These are phyloP conservation scores for Pterocles orientalis DNA, from an alignment of 2,113 vertebrate genomes.

Conservation along the genomic window DNA sequence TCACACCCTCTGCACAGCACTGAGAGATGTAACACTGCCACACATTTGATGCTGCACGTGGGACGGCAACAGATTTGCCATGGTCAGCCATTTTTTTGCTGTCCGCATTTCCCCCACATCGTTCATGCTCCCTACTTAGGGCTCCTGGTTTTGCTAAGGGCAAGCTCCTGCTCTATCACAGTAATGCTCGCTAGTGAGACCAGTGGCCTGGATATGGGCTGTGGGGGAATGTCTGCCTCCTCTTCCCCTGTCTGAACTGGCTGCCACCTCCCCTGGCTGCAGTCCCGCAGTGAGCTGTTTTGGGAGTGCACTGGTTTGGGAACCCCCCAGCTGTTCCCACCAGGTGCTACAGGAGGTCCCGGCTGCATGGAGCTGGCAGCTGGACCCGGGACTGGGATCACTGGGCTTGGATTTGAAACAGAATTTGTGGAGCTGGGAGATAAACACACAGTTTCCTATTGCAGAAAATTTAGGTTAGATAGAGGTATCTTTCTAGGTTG, in stretches of 20 bases:
- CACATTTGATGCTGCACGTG: accelerated
- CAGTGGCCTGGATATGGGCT: background rate
- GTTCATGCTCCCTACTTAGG: accelerated
- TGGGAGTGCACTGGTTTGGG: background rate
- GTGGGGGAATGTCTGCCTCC: background rate
- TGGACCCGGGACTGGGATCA: background rate
- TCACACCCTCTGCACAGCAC: background rate
- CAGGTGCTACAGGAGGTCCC: background rate
- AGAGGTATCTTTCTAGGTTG: background rate
- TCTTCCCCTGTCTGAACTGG: background rate
- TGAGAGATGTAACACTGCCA: background rate
- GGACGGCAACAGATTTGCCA: background rate
- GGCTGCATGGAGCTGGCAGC: background rate
- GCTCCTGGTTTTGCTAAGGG: background rate
- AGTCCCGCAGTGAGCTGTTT: background rate
- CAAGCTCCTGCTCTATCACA: background rate
- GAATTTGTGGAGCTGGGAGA: background rate
- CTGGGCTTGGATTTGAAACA: background rate
- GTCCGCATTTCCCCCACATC: background rate
- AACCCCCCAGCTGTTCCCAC: background rate
- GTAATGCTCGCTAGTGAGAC: background rate
- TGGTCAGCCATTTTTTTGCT: background rate
- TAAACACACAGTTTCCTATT: background rate
- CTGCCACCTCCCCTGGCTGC: background rate
- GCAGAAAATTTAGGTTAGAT: background rate